Percentiles rank a stretch among this genome's conserved stretches.
These are phyloP conservation scores for Thera britannica DNA, from an alignment of 2,888 invertebrate species.

Conservation along the genomic window DNA sequence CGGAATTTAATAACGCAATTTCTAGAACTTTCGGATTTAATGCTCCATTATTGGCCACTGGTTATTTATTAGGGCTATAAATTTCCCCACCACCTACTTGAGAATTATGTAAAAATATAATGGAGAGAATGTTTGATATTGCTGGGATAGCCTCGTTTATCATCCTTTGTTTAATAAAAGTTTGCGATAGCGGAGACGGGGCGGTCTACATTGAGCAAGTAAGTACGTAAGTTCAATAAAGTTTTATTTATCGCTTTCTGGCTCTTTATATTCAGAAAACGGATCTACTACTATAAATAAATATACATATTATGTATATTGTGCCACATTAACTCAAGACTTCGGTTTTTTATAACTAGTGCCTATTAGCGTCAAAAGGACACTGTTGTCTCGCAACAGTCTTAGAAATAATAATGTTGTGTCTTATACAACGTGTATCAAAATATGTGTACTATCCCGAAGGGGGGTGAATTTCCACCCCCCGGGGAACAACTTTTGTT, in stretches of 20 bases:
- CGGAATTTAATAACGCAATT: conserved; percentile 53
- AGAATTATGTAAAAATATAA: conserved; percentile 52
- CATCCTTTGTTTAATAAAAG: conserved; percentile 36
- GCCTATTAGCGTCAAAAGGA: too few species aligned
- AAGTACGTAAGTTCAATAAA: background rate
- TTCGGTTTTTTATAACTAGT: too few species aligned
- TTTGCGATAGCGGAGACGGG: conserved; percentile 13
- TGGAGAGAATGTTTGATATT: conserved; percentile 35
- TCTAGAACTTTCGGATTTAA: conserved; percentile 55
- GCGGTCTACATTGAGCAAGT: background rate
- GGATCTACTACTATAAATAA: too few species aligned
- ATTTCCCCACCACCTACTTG: conserved; percentile 50
- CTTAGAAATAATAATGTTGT: too few species aligned
- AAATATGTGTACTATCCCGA: too few species aligned
- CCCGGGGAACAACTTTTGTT: too few species aligned
- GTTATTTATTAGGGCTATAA: conserved; percentile 65
- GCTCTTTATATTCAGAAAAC: background rate
- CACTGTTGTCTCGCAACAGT: too few species aligned
- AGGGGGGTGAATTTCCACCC: too few species aligned
- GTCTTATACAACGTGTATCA: too few species aligned
- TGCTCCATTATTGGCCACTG: conserved; percentile 62
- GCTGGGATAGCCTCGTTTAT: conserved; percentile 28
- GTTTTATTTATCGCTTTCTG: background rate
- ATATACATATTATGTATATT: too few species aligned
- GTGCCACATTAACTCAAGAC: too few species aligned